Percentiles rank a stretch among this genome's conserved stretches.
Evolutionary conservation across 2,113 vertebrate genomes (phyloP).

Genomic region (Pomatostomus ruficeps): DNA sequence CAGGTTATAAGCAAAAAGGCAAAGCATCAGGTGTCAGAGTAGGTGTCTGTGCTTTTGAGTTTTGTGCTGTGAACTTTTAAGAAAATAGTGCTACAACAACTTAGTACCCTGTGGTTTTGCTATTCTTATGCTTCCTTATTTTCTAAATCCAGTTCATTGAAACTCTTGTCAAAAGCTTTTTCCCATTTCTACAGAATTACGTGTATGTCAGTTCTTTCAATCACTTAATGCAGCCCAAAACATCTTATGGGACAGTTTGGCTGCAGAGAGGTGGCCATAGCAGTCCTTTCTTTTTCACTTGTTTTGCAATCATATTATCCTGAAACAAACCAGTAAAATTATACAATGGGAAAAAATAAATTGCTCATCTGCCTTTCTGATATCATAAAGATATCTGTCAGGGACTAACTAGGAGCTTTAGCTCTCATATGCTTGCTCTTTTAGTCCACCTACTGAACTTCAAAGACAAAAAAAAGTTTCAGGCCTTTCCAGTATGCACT

Average conservation of each 20-base stretch:
- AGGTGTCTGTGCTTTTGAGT: not conserved
- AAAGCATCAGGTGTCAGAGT: not conserved
- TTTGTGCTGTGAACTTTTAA: not conserved
- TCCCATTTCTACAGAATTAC: not conserved
- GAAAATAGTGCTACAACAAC: not conserved
- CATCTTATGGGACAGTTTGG: not conserved
- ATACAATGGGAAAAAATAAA: not conserved
- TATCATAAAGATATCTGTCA: not conserved
- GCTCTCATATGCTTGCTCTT: not conserved
- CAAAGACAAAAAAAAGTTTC: not conserved
- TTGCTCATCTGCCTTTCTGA: not conserved
- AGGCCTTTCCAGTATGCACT: not conserved
- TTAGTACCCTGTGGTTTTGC: not conserved
- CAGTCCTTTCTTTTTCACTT: not conserved
- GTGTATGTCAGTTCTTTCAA: not conserved
- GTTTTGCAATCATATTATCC: not conserved
- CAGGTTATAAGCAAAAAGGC: not conserved
- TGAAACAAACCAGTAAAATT: not conserved
- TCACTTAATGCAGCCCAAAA: not conserved
- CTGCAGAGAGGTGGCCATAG: not conserved
- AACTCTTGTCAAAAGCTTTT: not conserved
- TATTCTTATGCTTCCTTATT: not conserved
- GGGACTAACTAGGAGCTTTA: not conserved
- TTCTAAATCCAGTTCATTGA: not conserved
- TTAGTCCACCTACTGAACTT: not conserved